A percentile compares a stretch with the other conserved stretches of the same genome.
Conservation (phyloP, 2,888 invertebrate genomes). For the Lucinisca nassula region DNA sequence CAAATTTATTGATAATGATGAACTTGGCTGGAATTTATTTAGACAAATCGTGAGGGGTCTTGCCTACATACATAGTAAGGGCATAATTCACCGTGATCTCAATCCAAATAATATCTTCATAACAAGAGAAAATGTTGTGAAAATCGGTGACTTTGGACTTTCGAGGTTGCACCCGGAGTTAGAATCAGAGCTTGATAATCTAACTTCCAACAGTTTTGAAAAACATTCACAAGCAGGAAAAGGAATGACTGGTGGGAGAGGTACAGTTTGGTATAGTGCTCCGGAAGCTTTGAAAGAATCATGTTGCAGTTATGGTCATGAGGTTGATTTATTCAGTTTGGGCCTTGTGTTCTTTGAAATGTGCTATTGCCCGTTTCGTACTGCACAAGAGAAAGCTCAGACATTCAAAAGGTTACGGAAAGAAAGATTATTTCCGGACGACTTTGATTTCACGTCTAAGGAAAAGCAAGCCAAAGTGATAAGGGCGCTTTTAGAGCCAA, state of each 20-base stretch:
- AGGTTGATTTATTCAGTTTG: background rate
- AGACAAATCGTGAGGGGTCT: background rate
- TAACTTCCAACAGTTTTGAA: background rate
- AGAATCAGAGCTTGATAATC: background rate
- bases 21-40: background rate
- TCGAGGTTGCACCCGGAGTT: background rate
- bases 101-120: slow-evolving; percentile 1
- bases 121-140: background rate
- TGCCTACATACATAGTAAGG: background rate
- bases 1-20: background rate
- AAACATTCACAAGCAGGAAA: background rate
- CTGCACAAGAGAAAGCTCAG: background rate
- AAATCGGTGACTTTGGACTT: slow-evolving; percentile 10
- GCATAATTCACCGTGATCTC: background rate
- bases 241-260: background rate
- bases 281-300: background rate
- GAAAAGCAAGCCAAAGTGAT: background rate
- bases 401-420: background rate
- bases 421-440: background rate
- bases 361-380: background rate
- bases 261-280: background rate
- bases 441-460: background rate
- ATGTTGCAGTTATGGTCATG: background rate
- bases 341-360: background rate
- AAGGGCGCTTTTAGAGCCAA: background rate